Evolutionary conservation across 2,797 vertebrate species (phyloP).

Genomic region (Sebastes trivittatus): DNA sequence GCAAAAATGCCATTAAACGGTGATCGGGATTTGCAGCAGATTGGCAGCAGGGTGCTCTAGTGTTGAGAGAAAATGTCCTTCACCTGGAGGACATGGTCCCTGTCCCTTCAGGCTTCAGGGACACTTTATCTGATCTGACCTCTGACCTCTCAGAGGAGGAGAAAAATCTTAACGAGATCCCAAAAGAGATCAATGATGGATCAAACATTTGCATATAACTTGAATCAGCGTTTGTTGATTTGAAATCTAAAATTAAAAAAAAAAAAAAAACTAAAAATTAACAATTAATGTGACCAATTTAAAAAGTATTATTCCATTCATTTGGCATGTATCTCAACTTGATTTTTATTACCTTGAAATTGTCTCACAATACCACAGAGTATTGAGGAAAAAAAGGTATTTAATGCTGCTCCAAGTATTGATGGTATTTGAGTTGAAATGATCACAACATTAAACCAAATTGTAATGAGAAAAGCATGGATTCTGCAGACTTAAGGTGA

Average conservation of each 20-base stretch:
- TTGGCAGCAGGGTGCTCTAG: not conserved
- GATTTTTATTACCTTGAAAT: conserved; percentile 27
- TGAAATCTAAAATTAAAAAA: conserved; percentile 15
- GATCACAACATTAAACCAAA: conserved; percentile 29
- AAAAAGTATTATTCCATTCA: conserved; percentile 20
- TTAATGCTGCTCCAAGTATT: conserved; percentile 47
- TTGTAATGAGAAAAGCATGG: conserved; percentile 17
- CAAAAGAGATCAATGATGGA: not conserved
- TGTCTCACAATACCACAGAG: conserved; percentile 33
- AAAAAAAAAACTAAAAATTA: not conserved
- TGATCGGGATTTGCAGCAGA: conserved; percentile 17
- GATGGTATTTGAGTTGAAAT: conserved; percentile 24
- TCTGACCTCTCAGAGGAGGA: conserved; percentile 24
- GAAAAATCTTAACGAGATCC: not conserved
- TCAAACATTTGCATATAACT: conserved; percentile 33
- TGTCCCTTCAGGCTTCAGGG: conserved; percentile 11
- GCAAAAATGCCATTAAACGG: conserved; percentile 50
- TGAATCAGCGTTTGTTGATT: conserved; percentile 41
- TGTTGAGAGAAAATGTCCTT: not conserved
- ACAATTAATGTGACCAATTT: conserved; percentile 11
- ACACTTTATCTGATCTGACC: conserved; percentile 10
- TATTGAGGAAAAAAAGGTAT: conserved; percentile 33
- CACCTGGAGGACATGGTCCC: not conserved
- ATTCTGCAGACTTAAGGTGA: conserved; percentile 36
- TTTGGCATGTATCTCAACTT: conserved; percentile 41